Percentiles rank a stretch among this genome's conserved stretches.
Evolutionary conservation across 2,797 vertebrate genomes (phyloP).

Genomic region (Eulemur albifrons): DNA sequence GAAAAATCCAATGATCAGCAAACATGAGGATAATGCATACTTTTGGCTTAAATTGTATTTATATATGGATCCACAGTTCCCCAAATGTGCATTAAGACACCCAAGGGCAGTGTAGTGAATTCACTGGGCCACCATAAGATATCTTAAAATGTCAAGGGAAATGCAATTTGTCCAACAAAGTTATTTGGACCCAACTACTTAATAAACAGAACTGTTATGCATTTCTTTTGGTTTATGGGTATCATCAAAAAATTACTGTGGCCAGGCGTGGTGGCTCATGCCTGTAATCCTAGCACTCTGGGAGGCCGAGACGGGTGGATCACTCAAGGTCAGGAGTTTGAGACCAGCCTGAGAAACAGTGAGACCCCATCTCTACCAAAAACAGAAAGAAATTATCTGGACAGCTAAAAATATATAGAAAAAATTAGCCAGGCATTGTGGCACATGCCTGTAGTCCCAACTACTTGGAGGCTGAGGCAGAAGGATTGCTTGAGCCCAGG

Average conservation of each 20-base stretch:
- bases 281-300: too few species aligned
- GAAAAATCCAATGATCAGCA: background rate
- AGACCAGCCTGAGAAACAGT: too few species aligned
- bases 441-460: too few species aligned
- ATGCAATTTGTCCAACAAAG: background rate
- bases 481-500: too few species aligned
- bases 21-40: background rate
- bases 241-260: background rate
- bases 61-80: background rate
- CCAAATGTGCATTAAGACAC: background rate
- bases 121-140: background rate
- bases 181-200: background rate
- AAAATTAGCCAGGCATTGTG: too few species aligned
- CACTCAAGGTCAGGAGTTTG: too few species aligned
- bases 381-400: too few species aligned
- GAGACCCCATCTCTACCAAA: too few species aligned
- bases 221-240: background rate
- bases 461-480: too few species aligned
- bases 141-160: slow-evolving; percentile 7
- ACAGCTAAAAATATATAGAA: too few species aligned
- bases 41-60: background rate
- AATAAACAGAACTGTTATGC: background rate
- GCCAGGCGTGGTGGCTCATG: background rate
- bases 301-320: too few species aligned
- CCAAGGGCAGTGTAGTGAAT: background rate